These are phyloP conservation scores for Torymus tubicola DNA, from an alignment of 2,888 invertebrate genomes.

Conservation along the genomic window DNA sequence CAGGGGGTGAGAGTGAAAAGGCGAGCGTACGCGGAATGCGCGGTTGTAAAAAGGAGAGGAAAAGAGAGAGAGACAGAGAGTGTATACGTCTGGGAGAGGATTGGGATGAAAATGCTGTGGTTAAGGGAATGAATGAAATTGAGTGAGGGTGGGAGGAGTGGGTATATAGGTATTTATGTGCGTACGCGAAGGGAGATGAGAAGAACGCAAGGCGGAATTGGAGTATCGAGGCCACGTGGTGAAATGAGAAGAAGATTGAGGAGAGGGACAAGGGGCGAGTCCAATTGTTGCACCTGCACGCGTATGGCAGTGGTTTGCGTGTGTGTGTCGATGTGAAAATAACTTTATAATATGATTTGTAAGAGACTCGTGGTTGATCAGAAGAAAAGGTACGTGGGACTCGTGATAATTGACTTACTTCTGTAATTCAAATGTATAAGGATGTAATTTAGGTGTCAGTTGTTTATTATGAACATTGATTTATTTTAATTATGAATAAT, in stretches of 20 bases:
- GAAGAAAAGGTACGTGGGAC: neutral
- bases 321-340: constrained; percentile 7
- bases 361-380: neutral
- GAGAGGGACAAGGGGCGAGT: constrained; percentile 17
- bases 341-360: constrained; percentile 29
- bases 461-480: too few species aligned
- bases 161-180: constrained; percentile 31
- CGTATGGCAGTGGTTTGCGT: neutral
- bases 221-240: constrained; percentile 18
- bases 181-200: constrained; percentile 11
- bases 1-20: neutral
- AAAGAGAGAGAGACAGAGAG: neutral
- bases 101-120: constrained; percentile 28
- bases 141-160: constrained; percentile 16
- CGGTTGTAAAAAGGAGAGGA: constrained; percentile 29
- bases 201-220: constrained; percentile 14
- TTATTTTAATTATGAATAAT: too few species aligned
- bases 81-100: too few species aligned
- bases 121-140: constrained; percentile 46
- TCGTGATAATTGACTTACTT: constrained; percentile 10
- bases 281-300: constrained; percentile 45
- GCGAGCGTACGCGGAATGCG: constrained; percentile 13
- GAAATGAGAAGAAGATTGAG: constrained; percentile 38
- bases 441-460: too few species aligned
- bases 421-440: neutral